Evolutionary conservation across 1,140 invertebrate species (phyloP).

Genomic region (Cecropterus lyciades): DNA sequence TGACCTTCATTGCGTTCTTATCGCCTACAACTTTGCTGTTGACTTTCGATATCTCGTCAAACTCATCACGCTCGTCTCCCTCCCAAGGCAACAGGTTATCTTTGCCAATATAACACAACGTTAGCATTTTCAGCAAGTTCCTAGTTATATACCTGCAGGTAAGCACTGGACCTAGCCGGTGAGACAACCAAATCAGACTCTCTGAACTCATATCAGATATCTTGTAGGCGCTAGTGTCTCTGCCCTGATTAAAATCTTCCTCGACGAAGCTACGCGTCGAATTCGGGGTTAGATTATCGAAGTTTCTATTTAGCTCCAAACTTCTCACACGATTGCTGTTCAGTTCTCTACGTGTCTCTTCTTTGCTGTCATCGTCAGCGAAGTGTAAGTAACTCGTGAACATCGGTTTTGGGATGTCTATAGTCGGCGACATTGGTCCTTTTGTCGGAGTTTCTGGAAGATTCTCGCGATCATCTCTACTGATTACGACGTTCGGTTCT

Average conservation of each 20-base stretch:
- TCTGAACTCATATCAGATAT: conserved; percentile 96
- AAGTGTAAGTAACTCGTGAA: conserved; percentile 79
- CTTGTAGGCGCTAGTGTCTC: conserved; percentile 80
- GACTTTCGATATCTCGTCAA: conserved; percentile 85
- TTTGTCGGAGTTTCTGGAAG: conserved; percentile 43
- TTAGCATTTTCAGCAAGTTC: conserved; percentile 96
- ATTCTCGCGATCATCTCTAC: conserved; percentile 50
- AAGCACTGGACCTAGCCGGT: conserved; percentile 97
- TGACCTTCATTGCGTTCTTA: conserved; percentile 91
- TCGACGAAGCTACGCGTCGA: conserved; percentile 36
- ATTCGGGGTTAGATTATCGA: conserved; percentile 25
- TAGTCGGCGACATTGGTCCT: conserved; percentile 63
- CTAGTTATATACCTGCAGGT: conserved; percentile 95
- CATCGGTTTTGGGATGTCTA: conserved; percentile 76
- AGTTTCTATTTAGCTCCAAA: conserved; percentile 44
- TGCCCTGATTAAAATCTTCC: conserved; percentile 40
- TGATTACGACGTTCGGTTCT: conserved; percentile 44
- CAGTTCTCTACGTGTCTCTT: conserved; percentile 63
- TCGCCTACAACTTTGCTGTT: conserved; percentile 90
- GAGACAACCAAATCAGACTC: conserved; percentile 95
- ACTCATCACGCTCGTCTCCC: conserved; percentile 67
- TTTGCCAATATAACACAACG: conserved; percentile 95
- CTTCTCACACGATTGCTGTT: conserved; percentile 52
- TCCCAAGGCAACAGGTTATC: conserved; percentile 88
- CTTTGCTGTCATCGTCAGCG: conserved; percentile 68